Evolutionary conservation across 2,113 vertebrate species (phyloP).

Genomic region (Hylia prasina): DNA sequence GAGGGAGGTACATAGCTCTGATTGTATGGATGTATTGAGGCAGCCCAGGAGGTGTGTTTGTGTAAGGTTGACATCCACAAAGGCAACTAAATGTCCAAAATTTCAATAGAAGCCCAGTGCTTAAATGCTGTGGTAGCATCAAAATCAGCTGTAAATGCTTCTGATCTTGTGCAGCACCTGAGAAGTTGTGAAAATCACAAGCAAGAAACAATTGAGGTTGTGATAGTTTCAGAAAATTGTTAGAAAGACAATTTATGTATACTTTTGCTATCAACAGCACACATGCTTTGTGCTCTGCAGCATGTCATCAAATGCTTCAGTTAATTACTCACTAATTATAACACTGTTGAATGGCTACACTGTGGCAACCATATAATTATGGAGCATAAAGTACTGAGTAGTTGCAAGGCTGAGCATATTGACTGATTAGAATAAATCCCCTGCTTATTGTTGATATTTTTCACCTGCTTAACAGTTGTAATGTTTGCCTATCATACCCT

Average conservation of each 20-base stretch:
- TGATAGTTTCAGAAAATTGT: slow-evolving; percentile 16
- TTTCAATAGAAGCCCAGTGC: neutral
- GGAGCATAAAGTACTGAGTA: slow-evolving; percentile 60
- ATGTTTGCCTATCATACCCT: slow-evolving; percentile 36
- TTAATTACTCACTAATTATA: slow-evolving; percentile 80
- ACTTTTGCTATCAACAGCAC: slow-evolving; percentile 53
- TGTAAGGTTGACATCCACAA: neutral
- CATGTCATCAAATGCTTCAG: slow-evolving; percentile 65
- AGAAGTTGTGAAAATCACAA: neutral
- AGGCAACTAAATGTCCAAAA: neutral
- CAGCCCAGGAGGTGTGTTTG: neutral
- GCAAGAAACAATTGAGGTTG: neutral
- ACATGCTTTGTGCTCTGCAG: slow-evolving; percentile 58
- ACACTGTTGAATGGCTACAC: slow-evolving; percentile 70
- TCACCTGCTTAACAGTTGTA: slow-evolving; percentile 63
- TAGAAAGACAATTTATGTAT: slow-evolving; percentile 22
- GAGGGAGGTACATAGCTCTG: neutral
- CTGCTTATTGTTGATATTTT: slow-evolving; percentile 63
- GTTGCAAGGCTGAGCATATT: slow-evolving; percentile 68
- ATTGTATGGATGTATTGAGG: neutral
- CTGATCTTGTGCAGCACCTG: neutral
- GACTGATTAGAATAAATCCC: slow-evolving; percentile 69
- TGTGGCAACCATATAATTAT: slow-evolving; percentile 71
- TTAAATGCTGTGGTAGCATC: neutral
- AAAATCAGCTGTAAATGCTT: neutral